A percentile compares a stretch with the other conserved stretches of the same genome.
Conservation (phyloP, 2,888 invertebrate species). For the Palloptera scutellata region DNA sequence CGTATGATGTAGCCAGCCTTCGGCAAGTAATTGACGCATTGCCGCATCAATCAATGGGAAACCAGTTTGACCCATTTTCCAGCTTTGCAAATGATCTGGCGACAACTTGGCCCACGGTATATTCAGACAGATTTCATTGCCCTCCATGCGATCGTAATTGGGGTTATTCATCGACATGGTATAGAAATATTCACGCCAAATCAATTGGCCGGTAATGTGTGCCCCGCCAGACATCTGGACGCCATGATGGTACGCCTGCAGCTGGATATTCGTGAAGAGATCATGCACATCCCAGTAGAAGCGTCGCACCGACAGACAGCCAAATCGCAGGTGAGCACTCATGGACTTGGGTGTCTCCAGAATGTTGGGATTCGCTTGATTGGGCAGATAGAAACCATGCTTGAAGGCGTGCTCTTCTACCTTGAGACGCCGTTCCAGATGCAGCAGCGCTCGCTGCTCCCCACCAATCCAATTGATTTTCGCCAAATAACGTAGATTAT, state of each 20-base stretch:
- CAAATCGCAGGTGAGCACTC: slow-evolving; percentile 76
- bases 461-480: slow-evolving; percentile 72
- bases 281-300: slow-evolving; percentile 78
- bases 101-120: slow-evolving; percentile 73
- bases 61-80: slow-evolving; percentile 72
- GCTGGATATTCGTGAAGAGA: slow-evolving; percentile 68
- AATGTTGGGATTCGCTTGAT: slow-evolving; percentile 74
- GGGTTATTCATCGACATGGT: slow-evolving; percentile 79
- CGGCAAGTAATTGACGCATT: slow-evolving; percentile 74
- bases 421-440: slow-evolving; percentile 68
- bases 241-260: slow-evolving; percentile 57
- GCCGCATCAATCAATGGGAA: slow-evolving; percentile 79
- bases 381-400: slow-evolving; percentile 72
- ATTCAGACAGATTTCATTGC: slow-evolving; percentile 76
- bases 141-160: slow-evolving; percentile 73
- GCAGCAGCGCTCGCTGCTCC: slow-evolving; percentile 70
- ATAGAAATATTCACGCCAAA: slow-evolving; percentile 82
- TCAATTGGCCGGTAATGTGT: slow-evolving; percentile 70
- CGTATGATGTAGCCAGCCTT: slow-evolving; percentile 79
- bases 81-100: slow-evolving; percentile 67
- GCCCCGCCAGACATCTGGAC: slow-evolving; percentile 53
- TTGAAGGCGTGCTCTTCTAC: slow-evolving; percentile 67
- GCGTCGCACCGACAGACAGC: slow-evolving; percentile 75
- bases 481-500: slow-evolving; percentile 54
- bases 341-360: slow-evolving; percentile 73